phyloP scores from a whole-genome alignment of 2,888 invertebrate species.

The Protonemura montana region DNA sequence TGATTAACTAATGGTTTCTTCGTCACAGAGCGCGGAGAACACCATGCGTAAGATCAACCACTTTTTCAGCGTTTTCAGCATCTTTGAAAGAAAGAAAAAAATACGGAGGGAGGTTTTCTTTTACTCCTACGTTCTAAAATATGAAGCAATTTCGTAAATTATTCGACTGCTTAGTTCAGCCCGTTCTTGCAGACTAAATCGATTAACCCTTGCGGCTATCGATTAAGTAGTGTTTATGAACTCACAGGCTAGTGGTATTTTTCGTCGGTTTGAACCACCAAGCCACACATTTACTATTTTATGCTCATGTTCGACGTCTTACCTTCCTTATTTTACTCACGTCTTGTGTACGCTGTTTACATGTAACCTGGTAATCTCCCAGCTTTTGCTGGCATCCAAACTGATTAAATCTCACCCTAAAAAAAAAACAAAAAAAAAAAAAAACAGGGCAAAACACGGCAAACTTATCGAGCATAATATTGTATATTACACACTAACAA shows the following conservation, averaged over 20 bases:
- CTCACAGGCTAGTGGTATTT: background rate
- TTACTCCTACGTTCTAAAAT: background rate
- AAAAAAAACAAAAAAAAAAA: background rate
- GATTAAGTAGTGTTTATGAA: background rate
- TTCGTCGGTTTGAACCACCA: background rate
- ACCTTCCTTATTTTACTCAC: background rate
- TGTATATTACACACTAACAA: background rate
- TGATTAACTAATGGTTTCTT: background rate
- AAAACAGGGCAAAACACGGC: background rate
- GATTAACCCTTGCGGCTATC: background rate
- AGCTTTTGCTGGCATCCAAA: background rate
- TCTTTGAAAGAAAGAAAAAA: background rate
- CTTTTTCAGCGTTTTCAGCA: background rate
- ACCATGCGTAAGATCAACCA: background rate
- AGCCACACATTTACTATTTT: background rate
- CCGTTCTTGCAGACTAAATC: background rate
- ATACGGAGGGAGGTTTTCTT: background rate
- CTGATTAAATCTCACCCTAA: background rate
- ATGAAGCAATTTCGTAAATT: background rate
- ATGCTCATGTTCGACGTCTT: slow-evolving; percentile 7
- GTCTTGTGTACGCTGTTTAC: background rate
- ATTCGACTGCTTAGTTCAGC: background rate
- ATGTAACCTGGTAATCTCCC: background rate
- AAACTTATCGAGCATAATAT: background rate
- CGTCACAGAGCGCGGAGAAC: background rate